A percentile compares a stretch with the other conserved stretches of the same genome.
Conservation (phyloP, 2,797 vertebrate species). For the Dromococcyx pavoninus region DNA sequence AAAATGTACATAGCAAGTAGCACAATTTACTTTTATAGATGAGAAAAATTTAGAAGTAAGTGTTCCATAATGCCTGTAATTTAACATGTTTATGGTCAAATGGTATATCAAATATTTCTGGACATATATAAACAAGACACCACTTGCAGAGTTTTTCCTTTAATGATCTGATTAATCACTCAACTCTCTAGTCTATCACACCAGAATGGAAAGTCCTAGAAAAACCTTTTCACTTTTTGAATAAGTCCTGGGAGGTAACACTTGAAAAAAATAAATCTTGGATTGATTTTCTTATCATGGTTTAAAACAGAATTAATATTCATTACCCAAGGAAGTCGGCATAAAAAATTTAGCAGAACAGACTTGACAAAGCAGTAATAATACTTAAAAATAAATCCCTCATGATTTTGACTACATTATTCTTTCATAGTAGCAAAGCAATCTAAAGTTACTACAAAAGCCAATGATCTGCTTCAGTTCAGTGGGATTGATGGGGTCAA, state of each 20-base stretch:
- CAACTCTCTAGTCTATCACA: constrained; percentile 7
- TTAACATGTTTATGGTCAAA: neutral
- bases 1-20: neutral
- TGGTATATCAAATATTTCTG: neutral
- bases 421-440: neutral
- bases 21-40: neutral
- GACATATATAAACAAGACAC: neutral
- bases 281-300: constrained; percentile 78
- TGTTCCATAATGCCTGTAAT: neutral
- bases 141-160: neutral
- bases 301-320: constrained; percentile 80
- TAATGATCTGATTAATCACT: neutral
- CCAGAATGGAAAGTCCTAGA: constrained; percentile 49
- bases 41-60: neutral
- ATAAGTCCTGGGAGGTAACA: constrained; percentile 58
- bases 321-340: constrained; percentile 66
- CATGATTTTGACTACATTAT: neutral
- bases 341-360: neutral
- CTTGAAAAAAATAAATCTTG: constrained; percentile 26
- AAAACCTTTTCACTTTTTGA: constrained; percentile 73
- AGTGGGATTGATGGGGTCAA: neutral
- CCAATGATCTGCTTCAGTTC: neutral
- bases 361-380: neutral
- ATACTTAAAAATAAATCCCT: neutral
- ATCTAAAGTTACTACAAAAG: neutral